Base-by-base conservation (phyloP, 2,888 invertebrate genomes). In the Helleia helle region DNA sequence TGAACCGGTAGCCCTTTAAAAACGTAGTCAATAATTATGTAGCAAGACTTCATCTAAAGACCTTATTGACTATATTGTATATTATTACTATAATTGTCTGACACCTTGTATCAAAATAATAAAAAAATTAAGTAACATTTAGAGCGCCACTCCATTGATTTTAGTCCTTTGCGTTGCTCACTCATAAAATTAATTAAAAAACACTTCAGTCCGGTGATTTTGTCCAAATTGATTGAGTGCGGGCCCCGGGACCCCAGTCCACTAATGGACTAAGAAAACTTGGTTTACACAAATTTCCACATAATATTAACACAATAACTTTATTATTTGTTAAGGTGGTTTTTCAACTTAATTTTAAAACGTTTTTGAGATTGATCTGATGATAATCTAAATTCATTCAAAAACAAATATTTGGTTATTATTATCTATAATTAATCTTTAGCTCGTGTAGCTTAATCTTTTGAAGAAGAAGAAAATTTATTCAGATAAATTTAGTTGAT, bases 181-280 rank as follows among this genome's bases (percentile, higher is more conserved):
- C 71, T 75, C 79, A 81, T 77, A 77, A 83, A 79, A 81, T 80
- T 81, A 81, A 83, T 83, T 81, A 81, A 83, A 80, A 83, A 81
- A 80, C 81, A 79, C 83, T 81, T 80, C 80, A 72, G 71, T 71
- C 69, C 59, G 69, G 71, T 66, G 81, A 79, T 80, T 80, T 69
- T 63, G 64, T 61, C 65, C 79, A 81, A 83, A 81, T 83, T 81
- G 80, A 83, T 73, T 69, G 77, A 72, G 79, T 76, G 75, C 67
- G 63, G 65, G 47, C 60, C 61, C 11, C 42, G 52, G 42, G 48
- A n/a, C 45, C 44, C 70, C 74, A 72, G 68, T 63, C 68, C 74
- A 70, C 76, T 83, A 84, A 84, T 81, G 83, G 83, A 72, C 44
- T 29, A 50, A 50, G 44, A 46, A 50, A 48, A 44, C 48, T 49